phyloP scores from a whole-genome alignment of 2,797 vertebrate genomes.

The Oreortyx pictus region DNA sequence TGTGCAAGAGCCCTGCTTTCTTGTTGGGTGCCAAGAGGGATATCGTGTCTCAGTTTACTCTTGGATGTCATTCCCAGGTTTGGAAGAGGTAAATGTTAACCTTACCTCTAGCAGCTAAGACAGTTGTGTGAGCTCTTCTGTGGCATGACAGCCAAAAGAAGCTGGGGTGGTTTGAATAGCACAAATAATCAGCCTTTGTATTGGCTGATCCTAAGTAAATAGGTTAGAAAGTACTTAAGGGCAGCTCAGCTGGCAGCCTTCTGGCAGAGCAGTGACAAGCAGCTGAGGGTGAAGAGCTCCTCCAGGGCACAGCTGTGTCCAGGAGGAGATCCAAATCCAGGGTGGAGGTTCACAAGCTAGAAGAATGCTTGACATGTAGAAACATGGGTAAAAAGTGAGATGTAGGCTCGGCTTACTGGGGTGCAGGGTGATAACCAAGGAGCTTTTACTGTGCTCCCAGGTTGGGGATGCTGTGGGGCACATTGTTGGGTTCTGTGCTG shows the following conservation, averaged over 20 bases:
- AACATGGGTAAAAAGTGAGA: background rate
- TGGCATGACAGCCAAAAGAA: constrained; percentile 5
- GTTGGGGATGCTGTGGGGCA: rapidly evolving
- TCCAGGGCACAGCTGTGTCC: background rate
- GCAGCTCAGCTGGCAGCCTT: constrained; percentile 11
- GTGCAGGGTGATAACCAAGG: background rate
- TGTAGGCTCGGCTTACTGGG: background rate
- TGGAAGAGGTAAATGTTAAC: background rate
- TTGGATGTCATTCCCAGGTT: background rate
- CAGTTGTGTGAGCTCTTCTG: background rate
- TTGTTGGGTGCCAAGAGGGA: background rate
- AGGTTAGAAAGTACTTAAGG: constrained; percentile 43
- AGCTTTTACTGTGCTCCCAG: background rate
- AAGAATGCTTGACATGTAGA: background rate
- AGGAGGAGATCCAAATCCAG: background rate
- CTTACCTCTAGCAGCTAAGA: background rate
- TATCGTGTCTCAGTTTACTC: background rate
- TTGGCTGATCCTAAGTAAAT: constrained; percentile 26
- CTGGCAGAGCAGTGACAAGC: background rate
- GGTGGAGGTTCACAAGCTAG: background rate
- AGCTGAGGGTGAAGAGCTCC: background rate
- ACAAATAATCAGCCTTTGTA: constrained; percentile 28
- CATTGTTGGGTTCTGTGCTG: background rate
- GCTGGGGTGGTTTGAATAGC: constrained; percentile 17
- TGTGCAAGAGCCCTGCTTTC: background rate